Percentiles rank a stretch among this genome's conserved stretches.
These are phyloP conservation scores for Anthopleura xanthogrammica DNA, from an alignment of 92 coral and sea anemone genomes.

Conservation along the genomic window DNA sequence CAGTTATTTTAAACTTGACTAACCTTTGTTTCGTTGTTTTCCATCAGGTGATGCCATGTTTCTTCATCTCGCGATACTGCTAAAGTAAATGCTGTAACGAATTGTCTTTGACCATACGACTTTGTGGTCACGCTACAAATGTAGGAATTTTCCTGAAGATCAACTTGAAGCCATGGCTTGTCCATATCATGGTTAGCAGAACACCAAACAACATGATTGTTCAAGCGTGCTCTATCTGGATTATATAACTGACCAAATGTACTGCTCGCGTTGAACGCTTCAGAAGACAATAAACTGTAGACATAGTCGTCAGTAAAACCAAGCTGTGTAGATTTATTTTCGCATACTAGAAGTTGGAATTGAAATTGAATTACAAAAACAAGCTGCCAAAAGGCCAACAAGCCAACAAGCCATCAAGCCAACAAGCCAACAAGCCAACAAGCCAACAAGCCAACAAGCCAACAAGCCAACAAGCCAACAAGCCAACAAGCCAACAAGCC, in stretches of 20 bases:
- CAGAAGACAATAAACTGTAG: background rate
- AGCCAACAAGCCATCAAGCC: too few relatives aligned
- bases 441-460: too few relatives aligned
- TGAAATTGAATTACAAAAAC: background rate
- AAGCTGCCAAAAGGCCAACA: too few relatives aligned
- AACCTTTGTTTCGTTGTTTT: background rate
- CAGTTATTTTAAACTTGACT: background rate
- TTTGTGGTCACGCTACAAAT: background rate
- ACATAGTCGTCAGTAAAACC: background rate
- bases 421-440: too few relatives aligned
- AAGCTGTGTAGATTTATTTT: background rate
- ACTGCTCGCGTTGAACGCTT: conserved; percentile 2
- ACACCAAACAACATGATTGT: too few relatives aligned
- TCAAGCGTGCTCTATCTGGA: too few relatives aligned
- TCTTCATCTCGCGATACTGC: background rate
- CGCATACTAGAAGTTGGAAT: background rate
- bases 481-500: too few relatives aligned
- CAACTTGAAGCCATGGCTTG: conserved; percentile 1
- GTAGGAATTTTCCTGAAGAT: background rate
- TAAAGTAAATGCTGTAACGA: background rate
- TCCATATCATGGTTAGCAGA: background rate
- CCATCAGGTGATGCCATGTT: background rate
- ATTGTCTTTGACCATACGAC: background rate
- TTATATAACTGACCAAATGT: too few relatives aligned
- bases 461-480: too few relatives aligned